Evolutionary conservation across 2,113 vertebrate genomes (phyloP), one percentile per base, ranked within the genome.

Genomic region (Ciconia stormi): DNA sequence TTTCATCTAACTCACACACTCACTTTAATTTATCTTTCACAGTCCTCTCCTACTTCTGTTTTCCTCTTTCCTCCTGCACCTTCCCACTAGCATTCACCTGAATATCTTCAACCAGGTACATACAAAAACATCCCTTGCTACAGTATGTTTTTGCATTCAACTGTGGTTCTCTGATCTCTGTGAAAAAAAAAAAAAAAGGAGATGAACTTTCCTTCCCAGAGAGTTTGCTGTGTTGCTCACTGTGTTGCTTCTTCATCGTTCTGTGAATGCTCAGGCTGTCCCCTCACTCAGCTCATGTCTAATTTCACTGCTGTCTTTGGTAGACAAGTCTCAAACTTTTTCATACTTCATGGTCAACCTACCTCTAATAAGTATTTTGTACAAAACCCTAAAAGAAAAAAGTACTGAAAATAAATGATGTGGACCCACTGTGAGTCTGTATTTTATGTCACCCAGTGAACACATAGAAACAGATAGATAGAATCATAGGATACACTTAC

Each of bases 111-210:
- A 13, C 4, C 6, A n/a, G 17, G 8, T 50, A 14, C 9, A 10
- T 30, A 22, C 4, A 36, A 63, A 73, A 42, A 3, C 8, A 23
- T 12, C 7, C 14, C 25, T 56, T 56, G 38, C 6, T 44, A 46
- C 4, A 19, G 3, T 19, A 21, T 6, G 1, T n/a, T 74, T 66
- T 34, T 32, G 25, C 11, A 27, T 56, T 74, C 3, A 0, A 0
- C 6, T 69, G 23, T 61, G 3, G 23, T 56, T 9, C 22, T 40
- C 27, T 82, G 32, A 36, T 32, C 13, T 44, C 4, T 67, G 17
- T 16, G 13, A 27, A 27, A 38, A 44, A n/a, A 50, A 49, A 50
- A n/a, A 50, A 49, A 38, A 38, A 38, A 50, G 7, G 5, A 27
- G 30, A 12, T 2, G 4, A 16, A 59, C 25, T 22, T 88, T 23